phyloP scores from a whole-genome alignment of 2,113 vertebrate species.

The Pseudopipra pipra region DNA sequence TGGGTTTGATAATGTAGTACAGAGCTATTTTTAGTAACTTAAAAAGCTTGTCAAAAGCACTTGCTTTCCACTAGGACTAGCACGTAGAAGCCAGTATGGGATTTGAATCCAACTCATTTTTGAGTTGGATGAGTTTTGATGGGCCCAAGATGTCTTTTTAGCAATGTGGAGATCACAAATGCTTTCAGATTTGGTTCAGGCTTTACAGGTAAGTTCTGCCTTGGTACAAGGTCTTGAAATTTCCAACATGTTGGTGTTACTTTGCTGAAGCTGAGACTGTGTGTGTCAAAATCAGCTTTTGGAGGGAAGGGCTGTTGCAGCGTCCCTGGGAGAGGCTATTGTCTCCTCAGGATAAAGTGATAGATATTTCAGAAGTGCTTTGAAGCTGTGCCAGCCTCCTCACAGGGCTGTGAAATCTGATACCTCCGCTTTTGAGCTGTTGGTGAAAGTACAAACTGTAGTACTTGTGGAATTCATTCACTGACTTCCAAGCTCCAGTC shows the following conservation, averaged over 20 bases:
- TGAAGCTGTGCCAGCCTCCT: constrained; percentile 76
- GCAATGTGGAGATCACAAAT: background rate
- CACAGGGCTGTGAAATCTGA: constrained; percentile 74
- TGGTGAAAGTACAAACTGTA: constrained; percentile 72
- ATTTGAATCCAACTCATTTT: background rate
- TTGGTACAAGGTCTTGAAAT: background rate
- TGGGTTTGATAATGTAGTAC: background rate
- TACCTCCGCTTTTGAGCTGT: constrained; percentile 71
- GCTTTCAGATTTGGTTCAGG: background rate
- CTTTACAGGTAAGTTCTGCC: background rate
- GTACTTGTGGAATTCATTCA: constrained; percentile 81
- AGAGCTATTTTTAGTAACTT: background rate
- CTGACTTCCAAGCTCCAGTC: constrained; percentile 67
- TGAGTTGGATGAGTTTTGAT: no score
- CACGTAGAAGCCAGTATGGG: background rate
- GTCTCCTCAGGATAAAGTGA: constrained; percentile 70
- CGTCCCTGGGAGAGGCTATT: constrained; percentile 55
- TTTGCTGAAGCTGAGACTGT: background rate
- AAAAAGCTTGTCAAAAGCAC: background rate
- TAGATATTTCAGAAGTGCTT: constrained; percentile 74
- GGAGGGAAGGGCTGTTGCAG: background rate
- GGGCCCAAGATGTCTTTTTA: background rate
- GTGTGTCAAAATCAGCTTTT: background rate
- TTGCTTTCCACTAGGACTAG: background rate
- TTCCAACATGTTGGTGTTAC: background rate